Conservation (phyloP, 1,140 invertebrate species). For the Melipona quadrifasciata region DNA sequence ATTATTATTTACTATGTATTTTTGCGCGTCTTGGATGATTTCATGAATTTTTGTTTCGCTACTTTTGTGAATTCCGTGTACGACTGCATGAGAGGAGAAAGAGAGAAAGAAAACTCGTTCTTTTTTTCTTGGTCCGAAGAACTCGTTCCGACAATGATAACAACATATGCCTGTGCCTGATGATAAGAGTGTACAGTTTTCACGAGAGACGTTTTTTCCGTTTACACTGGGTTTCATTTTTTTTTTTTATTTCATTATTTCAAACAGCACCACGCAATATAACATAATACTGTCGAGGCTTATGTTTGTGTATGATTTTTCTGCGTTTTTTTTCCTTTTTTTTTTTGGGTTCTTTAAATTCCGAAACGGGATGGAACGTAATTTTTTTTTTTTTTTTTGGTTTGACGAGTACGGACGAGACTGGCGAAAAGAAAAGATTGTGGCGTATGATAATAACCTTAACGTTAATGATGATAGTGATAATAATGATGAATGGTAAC, state of each 20-base stretch:
- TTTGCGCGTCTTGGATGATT: conserved; percentile 77
- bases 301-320: conserved; percentile 5
- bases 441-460: conserved; percentile 38
- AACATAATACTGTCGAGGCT: neutral
- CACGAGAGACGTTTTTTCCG: neutral
- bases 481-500: conserved; percentile 22
- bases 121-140: conserved; percentile 42
- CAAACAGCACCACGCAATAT: neutral
- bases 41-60: conserved; percentile 67
- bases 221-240: neutral
- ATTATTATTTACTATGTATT: conserved; percentile 71
- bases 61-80: conserved; percentile 45
- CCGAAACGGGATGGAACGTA: neutral
- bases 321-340: neutral
- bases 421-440: neutral
- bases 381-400: neutral
- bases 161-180: neutral
- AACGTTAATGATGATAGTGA: conserved; percentile 20
- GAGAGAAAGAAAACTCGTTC: conserved; percentile 26
- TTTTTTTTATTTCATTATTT: neutral
- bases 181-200: neutral
- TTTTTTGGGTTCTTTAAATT: neutral
- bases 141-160: conserved; percentile 19
- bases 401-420: conserved; percentile 27
- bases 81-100: conserved; percentile 23